Conservation (phyloP, 2,113 vertebrate genomes). For the Rhinoptilus africanus region DNA sequence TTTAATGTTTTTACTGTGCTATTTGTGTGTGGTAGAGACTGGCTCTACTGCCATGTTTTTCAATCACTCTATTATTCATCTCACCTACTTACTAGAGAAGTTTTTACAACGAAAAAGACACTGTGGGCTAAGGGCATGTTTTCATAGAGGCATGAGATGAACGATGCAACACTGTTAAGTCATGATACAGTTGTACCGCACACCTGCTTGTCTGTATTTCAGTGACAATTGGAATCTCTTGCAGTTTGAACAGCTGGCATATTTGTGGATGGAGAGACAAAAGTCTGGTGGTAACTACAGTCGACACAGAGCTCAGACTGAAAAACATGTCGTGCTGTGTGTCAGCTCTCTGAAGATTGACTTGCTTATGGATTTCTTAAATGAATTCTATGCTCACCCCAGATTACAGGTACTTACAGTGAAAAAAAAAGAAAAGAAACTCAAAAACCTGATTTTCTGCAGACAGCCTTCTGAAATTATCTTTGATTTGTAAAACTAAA, state of each 20-base stretch:
- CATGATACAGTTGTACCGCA: background rate
- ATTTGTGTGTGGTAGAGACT: background rate
- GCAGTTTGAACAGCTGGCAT: conserved; percentile 95
- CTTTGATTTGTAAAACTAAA: background rate
- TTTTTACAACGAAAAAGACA: background rate
- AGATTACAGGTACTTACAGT: conserved; percentile 80
- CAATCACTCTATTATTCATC: background rate
- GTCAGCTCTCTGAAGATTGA: conserved; percentile 96
- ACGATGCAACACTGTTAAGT: background rate
- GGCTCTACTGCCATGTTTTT: background rate
- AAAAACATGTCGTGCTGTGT: conserved; percentile 93
- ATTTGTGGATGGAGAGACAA: conserved; percentile 98
- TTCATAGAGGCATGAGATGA: background rate
- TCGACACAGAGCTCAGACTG: conserved; percentile 91
- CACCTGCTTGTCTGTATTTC: background rate
- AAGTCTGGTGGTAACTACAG: conserved; percentile 98
- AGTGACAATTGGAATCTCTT: conserved; percentile 38
- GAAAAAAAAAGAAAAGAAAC: background rate
- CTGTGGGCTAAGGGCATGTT: background rate
- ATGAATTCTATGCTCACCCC: conserved; percentile 96
- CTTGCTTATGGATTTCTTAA: conserved; percentile 96
- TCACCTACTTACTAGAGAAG: background rate
- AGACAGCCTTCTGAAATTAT: background rate
- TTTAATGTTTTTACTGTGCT: background rate
- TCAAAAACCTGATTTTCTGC: background rate